Evolutionary conservation across 2,888 invertebrate species (phyloP), one percentile per base, ranked within the genome.

Genomic region (Tenthredo distinguenda): DNA sequence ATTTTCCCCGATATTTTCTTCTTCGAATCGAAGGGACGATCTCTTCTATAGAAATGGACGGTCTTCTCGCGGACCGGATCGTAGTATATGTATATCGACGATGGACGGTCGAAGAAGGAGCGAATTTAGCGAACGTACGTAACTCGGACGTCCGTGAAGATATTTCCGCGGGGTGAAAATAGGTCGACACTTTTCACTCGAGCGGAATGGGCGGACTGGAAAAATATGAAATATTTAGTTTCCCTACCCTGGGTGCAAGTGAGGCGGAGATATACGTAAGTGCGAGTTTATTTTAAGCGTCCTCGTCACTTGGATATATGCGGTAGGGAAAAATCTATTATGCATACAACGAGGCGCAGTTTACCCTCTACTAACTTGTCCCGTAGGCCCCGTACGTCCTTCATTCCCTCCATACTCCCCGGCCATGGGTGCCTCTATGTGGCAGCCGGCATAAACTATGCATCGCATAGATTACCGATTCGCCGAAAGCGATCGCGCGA

Each of bases 221-320:
- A 81, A 81, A 81, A 81, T 81, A 81, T 81, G 81, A 81, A 81
- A 81, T 62, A 81, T 81, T 62, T 81, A 37, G 81, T 40, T 81
- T 81, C 62, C 62, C 15, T n/a, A 37, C 58, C 50, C 31, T 31
- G n/a, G 31, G 34, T 34, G 12, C 2, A 18, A n/a, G 15, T 40
- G 37, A 58, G 31, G n/a, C n/a, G 5, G 34, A 37, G 15, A 81
- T 15, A 10, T 37, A 40, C 37, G 26, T 37, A 81, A 58, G 81
- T 81, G 40, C 37, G 40, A 62, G 81, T 81, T 81, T 81, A 81
- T 81, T 81, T 81, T 15, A 26, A 62, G 62, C 62, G 81, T 77
- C 34, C 62, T 62, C 40, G 40, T 37, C 62, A 21, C 58, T 58
- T 7, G 74, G 43, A 21, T 40, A 37, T 34, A 62, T 47, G 55